phyloP scores from a whole-genome alignment of 2,797 vertebrate genomes.

The Tragopan temminckii region DNA sequence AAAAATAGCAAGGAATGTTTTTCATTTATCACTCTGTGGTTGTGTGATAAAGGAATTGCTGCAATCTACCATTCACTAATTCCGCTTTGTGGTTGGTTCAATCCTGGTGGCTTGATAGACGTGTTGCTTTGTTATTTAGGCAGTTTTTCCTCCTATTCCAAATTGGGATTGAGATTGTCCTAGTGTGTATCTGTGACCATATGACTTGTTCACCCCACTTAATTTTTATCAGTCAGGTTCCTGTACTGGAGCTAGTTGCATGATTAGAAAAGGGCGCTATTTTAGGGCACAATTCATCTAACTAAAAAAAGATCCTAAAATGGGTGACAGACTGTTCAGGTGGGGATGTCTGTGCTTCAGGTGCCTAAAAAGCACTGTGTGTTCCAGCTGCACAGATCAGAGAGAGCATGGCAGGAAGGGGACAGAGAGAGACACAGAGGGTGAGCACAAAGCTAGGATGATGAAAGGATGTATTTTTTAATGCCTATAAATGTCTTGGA shows the following conservation, averaged over 20 bases:
- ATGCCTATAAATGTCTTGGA: background rate
- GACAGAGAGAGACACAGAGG: background rate
- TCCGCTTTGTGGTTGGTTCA: background rate
- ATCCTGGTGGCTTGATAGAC: background rate
- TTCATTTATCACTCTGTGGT: conserved; percentile 20
- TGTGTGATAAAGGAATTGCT: background rate
- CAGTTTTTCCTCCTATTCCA: background rate
- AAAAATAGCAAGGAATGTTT: background rate
- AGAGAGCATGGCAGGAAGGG: background rate
- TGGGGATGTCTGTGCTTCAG: background rate
- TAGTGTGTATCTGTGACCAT: background rate
- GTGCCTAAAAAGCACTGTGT: background rate
- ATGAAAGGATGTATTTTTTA: background rate
- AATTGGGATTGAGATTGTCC: background rate
- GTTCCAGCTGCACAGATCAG: background rate
- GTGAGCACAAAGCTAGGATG: background rate
- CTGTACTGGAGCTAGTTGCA: no score
- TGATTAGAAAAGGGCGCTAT: background rate
- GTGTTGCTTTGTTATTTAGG: background rate
- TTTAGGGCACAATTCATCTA: background rate
- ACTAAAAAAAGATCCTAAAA: background rate
- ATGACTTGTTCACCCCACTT: background rate
- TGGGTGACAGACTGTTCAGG: background rate
- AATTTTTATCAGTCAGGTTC: background rate
- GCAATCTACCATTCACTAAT: background rate